phyloP scores from a whole-genome alignment of 2,113 vertebrate genomes.

The Vanacampus margaritifer region DNA sequence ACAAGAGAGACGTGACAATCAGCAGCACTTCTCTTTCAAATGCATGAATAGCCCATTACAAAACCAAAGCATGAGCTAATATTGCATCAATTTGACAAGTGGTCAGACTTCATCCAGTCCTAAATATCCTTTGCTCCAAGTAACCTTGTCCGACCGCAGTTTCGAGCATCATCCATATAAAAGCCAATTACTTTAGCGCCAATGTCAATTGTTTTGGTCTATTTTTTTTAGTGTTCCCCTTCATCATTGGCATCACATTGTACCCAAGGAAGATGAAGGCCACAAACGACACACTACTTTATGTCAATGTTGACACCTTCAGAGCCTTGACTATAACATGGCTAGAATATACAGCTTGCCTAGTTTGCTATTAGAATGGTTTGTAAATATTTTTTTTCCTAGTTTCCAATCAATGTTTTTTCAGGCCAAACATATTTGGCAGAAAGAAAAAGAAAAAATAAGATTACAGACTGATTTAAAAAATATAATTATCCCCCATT shows the following conservation, averaged over 20 bases:
- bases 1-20: slow-evolving; percentile 2
- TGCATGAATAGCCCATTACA: neutral
- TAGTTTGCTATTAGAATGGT: too few species aligned
- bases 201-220: neutral
- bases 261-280: neutral
- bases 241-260: neutral
- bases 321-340: too few species aligned
- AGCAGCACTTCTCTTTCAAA: neutral
- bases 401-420: too few species aligned
- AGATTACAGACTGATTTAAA: too few species aligned
- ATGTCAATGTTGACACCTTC: too few species aligned
- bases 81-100: neutral
- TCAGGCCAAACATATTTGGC: too few species aligned
- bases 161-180: neutral
- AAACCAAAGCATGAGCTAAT: neutral
- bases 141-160: neutral
- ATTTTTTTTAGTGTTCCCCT: neutral
- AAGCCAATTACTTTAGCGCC: neutral
- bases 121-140: neutral
- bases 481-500: too few species aligned
- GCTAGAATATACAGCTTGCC: too few species aligned
- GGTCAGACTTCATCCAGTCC: neutral
- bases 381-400: neutral
- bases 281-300: neutral
- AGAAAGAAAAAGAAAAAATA: too few species aligned